Conservation (phyloP, 1,140 invertebrate genomes). For the Procambarus clarkii region DNA sequence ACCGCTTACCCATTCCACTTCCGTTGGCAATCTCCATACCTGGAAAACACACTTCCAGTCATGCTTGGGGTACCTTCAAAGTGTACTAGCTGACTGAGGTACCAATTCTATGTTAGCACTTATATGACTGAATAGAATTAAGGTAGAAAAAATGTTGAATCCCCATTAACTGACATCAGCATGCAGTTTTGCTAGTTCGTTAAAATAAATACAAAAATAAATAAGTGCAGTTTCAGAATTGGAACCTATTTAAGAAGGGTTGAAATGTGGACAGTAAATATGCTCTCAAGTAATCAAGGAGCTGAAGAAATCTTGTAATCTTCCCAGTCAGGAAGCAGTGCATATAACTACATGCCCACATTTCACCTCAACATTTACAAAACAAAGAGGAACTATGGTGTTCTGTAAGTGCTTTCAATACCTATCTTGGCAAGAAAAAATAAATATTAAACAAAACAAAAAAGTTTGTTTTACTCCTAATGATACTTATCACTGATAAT, state of each 20-base stretch:
- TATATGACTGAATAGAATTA: background rate
- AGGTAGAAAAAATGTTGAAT: background rate
- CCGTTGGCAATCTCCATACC: constrained; percentile 68
- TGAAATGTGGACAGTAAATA: background rate
- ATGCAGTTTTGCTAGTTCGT: constrained; percentile 1
- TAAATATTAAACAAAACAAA: no score
- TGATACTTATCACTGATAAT: background rate
- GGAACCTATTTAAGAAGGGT: constrained; percentile 25
- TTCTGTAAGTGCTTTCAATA: constrained; percentile 8
- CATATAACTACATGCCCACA: constrained; percentile 6
- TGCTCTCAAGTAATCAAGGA: background rate
- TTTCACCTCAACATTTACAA: constrained; percentile 4
- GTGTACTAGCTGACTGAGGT: constrained; percentile 45
- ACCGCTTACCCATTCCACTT: constrained; percentile 67
- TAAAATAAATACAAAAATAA: background rate
- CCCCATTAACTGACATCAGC: constrained; percentile 3
- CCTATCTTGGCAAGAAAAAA: background rate
- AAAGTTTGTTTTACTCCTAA: no score
- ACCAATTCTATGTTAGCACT: constrained; percentile 42
- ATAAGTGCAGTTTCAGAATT: constrained; percentile 44
- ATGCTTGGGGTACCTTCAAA: constrained; percentile 64
- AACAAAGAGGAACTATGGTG: constrained; percentile 11
- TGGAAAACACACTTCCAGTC: constrained; percentile 70
- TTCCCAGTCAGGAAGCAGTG: background rate
- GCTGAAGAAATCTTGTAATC: background rate